Percentiles rank a stretch among this genome's conserved stretches.
These are phyloP conservation scores for Drosophila mojavensis DNA, from an alignment of 1,140 invertebrate species.

Conservation along the genomic window DNA sequence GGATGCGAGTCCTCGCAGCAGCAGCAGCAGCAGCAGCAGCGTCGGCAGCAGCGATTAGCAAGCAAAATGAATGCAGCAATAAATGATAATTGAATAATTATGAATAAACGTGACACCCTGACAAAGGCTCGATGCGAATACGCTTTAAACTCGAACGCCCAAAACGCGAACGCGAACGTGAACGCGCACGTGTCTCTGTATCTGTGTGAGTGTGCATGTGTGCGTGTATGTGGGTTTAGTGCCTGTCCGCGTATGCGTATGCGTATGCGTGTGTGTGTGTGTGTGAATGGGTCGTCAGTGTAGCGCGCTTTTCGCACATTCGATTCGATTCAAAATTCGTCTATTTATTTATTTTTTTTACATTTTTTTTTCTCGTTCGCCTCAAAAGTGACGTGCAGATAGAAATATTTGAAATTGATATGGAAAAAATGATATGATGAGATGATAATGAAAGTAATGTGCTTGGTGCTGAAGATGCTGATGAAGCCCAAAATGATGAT, in stretches of 20 bases:
- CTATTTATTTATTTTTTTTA: slow-evolving; percentile 13
- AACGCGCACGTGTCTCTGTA: slow-evolving; percentile 2
- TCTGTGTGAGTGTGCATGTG: slow-evolving; percentile 5
- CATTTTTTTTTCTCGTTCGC: slow-evolving; percentile 32
- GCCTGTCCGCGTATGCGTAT: neutral
- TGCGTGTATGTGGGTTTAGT: slow-evolving; percentile 14
- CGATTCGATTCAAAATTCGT: slow-evolving; percentile 2
- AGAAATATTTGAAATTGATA: slow-evolving; percentile 20
- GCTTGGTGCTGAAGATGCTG: neutral
- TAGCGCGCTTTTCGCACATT: slow-evolving; percentile 4
- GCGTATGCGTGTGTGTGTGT: neutral
- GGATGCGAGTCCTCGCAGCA: slow-evolving; percentile 1
- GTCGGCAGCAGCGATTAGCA: slow-evolving; percentile 6
- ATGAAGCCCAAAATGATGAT: neutral
- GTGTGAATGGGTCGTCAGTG: neutral
- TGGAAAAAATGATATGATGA: slow-evolving; percentile 18
- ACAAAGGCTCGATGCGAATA: slow-evolving; percentile 17
- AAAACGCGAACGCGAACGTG: slow-evolving; percentile 23
- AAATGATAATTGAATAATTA: slow-evolving; percentile 37
- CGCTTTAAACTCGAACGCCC: slow-evolving; percentile 18
- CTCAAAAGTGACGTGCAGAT: slow-evolving; percentile 37
- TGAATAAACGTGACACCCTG: slow-evolving; percentile 47
- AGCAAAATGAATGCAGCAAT: slow-evolving; percentile 38
- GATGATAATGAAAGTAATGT: slow-evolving; percentile 1
- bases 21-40: slow-evolving; percentile 21